Base-by-base conservation (phyloP, 2,113 vertebrate species). In the Ammodytes marinus region DNA sequence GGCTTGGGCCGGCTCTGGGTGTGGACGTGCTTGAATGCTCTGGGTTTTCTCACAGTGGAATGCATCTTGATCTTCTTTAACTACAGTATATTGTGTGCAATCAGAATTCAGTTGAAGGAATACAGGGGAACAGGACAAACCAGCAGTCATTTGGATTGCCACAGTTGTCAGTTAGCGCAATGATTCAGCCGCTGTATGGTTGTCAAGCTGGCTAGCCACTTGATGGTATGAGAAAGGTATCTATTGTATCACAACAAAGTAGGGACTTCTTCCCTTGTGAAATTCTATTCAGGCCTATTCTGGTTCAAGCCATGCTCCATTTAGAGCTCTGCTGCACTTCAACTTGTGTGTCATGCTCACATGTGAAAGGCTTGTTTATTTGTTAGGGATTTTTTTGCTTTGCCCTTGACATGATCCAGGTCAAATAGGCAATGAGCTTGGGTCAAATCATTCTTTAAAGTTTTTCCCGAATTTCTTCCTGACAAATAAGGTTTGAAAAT, bases 191-290 rank as follows among this genome's bases (percentile, higher is more conserved):
- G 79, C 82, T 83, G 70, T 82, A 74, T 76, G 81, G 68, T 88
- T 82, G 86, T 90, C 85, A 84, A 71, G 80, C 74, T 66, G 69
- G 69, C 88, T 27, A 27, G 27, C 27, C 27, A 27, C 27, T 85
- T 65, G 80, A 68, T 82, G 79, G 60, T 82, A 61, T 40, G 47
- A 82, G 69, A 79, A 80, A 79, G 79, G 78, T 90, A 67, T 83
- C 88, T 80, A 74, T 91, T 90, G 91, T 92, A 60, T 77, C 55
- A 68, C 42, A 65, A 83, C 86, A 90, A 75, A 86, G 72, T 84
- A 55, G 58, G 75, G 69, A 84, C 64, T 87, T 79, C 57, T 80
- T 73, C 75, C 66, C 72, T 71, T 67, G 69, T 87, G 80, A 78
- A 82, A 70, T 53, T 77, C 39, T 64, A 69, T 54, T 55, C 49